These are phyloP conservation scores for Hydrotaea diabolus DNA, from an alignment of 2,888 invertebrate species.

Conservation along the genomic window DNA sequence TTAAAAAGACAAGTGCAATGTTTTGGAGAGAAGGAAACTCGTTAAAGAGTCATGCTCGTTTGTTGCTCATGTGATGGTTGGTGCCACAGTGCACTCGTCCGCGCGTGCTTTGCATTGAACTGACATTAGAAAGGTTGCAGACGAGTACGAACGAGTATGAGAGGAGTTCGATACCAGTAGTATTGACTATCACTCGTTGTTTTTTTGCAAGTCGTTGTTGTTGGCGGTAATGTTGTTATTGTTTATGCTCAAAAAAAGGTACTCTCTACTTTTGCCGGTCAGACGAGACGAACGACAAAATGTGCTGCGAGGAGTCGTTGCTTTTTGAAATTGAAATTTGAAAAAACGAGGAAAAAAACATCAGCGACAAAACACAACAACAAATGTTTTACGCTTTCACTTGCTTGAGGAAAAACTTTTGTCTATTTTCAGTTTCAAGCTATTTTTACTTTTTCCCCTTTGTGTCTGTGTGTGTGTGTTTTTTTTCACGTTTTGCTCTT, in stretches of 20 bases:
- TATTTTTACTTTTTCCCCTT: not conserved
- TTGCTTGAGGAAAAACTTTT: conserved; percentile 42
- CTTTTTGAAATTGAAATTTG: conserved; percentile 47
- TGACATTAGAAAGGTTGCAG: conserved; percentile 32
- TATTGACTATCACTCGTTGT: conserved; percentile 12
- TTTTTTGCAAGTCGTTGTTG: too few species aligned
- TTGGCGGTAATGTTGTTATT: conserved; percentile 8
- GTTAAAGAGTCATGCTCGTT: conserved; percentile 6
- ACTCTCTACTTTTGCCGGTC: conserved; percentile 14
- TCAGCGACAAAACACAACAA: conserved; percentile 25
- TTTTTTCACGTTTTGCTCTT: not conserved
- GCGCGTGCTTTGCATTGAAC: conserved; percentile 43
- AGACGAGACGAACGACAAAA: not conserved
- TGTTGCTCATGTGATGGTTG: too few species aligned
- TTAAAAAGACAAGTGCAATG: not conserved
- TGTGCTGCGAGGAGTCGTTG: conserved; percentile 10
- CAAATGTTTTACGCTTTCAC: conserved; percentile 61
- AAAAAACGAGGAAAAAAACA: conserved; percentile 30
- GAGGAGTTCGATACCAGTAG: conserved; percentile 6
- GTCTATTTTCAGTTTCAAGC: conserved; percentile 6
- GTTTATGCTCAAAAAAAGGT: conserved; percentile 48
- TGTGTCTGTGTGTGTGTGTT: too few species aligned
- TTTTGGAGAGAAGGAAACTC: not conserved
- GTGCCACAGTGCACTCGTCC: not conserved
- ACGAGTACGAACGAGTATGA: conserved; percentile 22